Base-by-base conservation (phyloP, 2,888 invertebrate genomes). In the Epirrhoe alternata region DNA sequence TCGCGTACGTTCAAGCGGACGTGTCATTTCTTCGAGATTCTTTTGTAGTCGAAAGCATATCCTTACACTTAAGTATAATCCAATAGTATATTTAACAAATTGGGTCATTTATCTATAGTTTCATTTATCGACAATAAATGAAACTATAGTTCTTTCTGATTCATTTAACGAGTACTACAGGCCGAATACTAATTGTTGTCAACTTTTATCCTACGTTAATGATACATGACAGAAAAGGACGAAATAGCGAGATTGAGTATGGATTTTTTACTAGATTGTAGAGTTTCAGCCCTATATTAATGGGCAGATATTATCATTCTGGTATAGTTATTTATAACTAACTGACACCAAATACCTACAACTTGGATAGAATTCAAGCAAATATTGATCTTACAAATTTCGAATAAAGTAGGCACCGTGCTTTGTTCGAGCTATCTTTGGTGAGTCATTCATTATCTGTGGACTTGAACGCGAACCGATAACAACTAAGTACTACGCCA, bases 1-100 rank as follows among this genome's bases (percentile, higher is more conserved):
- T 74, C 74, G 77, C 80, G 77, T 78, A 83, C 82, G 82, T 84
- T 85, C 81, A 83, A 87, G 86, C 88, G 87, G 86, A 88, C 87
- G 86, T 86, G 83, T 84, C 84, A 77, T 81, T 76, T 80, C 78
- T 74, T 78, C 77, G 77, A 74, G 72, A 81, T 85, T 82, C 76
- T 86, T 85, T 88, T 86, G 83, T 86, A 77, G 80, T 80, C 74
- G 73, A 60, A 74, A 62, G 70, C 62, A 62, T 70, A 62, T 74
- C 24, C 31, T 35, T 31, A 59, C 31, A 68, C 66, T 71, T 61
- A 54, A 50, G 50, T 49, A 35, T 24, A 12, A 4, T 12, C 53
- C 30, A 65, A 66, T 42, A 38, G 50, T 66, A 63, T 66, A 69
- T 14, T 35, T 10, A 42, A 42, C 38, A n/a, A n/a, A n/a, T n/a